A percentile compares a stretch with the other conserved stretches of the same genome.
Evolutionary conservation across 2,888 invertebrate species (phyloP).

Genomic region (Macrophya annulata): DNA sequence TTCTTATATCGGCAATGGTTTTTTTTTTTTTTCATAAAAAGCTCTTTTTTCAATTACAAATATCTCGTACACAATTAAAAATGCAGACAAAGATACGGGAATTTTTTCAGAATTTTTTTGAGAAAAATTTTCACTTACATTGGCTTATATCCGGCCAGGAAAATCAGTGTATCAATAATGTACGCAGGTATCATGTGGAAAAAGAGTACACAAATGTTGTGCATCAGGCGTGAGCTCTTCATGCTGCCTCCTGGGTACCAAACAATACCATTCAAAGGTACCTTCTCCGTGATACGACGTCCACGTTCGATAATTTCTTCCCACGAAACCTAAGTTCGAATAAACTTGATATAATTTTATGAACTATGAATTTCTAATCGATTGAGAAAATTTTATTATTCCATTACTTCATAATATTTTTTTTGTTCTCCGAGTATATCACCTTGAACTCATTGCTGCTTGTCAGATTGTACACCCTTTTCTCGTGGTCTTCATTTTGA

Average conservation of each 20-base stretch:
- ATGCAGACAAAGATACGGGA: too few species aligned
- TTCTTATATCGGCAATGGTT: too few species aligned
- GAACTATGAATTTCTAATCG: background rate
- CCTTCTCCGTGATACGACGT: conserved; percentile 87
- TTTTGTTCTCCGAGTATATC: background rate
- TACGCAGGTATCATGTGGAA: conserved; percentile 96
- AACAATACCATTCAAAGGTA: conserved; percentile 93
- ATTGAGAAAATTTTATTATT: background rate
- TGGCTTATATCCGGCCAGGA: conserved; percentile 92
- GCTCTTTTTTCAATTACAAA: too few species aligned
- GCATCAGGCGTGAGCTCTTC: conserved; percentile 89
- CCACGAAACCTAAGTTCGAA: conserved; percentile 85
- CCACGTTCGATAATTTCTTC: conserved; percentile 92
- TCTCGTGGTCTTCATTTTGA: conserved; percentile 80
- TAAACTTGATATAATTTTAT: background rate
- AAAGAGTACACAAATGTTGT: conserved; percentile 91
- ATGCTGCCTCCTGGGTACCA: conserved; percentile 95
- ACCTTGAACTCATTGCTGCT: conserved; percentile 91
- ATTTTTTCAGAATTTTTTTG: too few species aligned
- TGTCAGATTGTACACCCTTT: conserved; percentile 87
- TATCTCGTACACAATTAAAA: too few species aligned
- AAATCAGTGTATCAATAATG: conserved; percentile 89
- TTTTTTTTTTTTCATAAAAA: too few species aligned
- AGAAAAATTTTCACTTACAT: too few species aligned
- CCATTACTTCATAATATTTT: background rate